Conservation (phyloP, 2,888 invertebrate species). For the Tipula unca region DNA sequence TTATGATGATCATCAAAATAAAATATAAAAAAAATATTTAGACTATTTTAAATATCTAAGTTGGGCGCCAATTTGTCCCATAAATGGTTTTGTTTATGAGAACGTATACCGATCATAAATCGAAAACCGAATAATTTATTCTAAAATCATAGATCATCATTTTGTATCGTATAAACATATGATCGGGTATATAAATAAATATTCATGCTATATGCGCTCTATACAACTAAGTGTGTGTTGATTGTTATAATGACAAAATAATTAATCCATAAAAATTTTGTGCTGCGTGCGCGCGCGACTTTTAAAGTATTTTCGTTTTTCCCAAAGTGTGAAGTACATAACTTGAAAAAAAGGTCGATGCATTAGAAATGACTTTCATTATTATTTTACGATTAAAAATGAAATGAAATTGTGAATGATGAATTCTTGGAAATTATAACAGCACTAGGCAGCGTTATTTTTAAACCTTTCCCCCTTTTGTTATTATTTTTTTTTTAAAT, state of each 20-base stretch:
- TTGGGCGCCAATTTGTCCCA: conserved; percentile 14
- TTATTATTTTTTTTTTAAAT: background rate
- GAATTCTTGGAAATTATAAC: background rate
- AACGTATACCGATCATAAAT: background rate
- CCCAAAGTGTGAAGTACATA: background rate
- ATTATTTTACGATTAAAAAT: background rate
- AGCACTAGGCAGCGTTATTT: background rate
- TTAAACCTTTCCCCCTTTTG: background rate
- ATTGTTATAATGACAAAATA: conserved; percentile 9
- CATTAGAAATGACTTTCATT: background rate
- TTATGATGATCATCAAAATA: background rate
- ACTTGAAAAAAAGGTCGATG: background rate
- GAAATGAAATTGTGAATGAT: background rate
- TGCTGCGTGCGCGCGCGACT: background rate
- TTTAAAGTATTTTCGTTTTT: background rate
- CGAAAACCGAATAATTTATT: background rate
- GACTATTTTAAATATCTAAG: background rate
- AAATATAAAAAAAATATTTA: background rate
- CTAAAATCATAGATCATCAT: background rate
- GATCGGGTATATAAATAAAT: background rate
- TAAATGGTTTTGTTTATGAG: conserved; percentile 3
- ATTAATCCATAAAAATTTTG: background rate
- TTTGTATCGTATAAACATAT: background rate
- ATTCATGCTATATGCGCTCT: background rate
- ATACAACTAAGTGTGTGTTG: background rate